These are phyloP conservation scores for Cydia strobilella DNA, from an alignment of 1,140 invertebrate species.

Conservation along the genomic window DNA sequence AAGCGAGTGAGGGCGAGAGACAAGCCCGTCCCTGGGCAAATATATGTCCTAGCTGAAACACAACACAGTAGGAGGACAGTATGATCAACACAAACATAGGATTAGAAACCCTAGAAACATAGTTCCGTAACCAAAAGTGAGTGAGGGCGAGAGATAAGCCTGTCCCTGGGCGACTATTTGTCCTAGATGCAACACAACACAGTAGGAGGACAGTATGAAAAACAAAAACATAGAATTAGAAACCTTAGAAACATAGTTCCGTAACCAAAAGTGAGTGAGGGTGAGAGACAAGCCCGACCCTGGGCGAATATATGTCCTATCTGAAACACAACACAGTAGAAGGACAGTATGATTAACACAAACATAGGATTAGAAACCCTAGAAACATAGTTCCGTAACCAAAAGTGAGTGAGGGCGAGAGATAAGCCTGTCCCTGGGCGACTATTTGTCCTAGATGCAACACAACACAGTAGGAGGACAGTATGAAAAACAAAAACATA, in stretches of 20 bases:
- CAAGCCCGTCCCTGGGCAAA: neutral
- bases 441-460: neutral
- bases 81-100: neutral
- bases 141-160: neutral
- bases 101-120: too few species aligned
- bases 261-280: neutral
- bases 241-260: too few species aligned
- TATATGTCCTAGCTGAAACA: neutral
- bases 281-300: neutral
- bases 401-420: conserved; percentile 13
- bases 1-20: neutral
- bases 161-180: conserved; percentile 7
- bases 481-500: neutral
- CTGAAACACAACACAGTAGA: neutral
- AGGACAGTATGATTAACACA: neutral
- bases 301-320: neutral
- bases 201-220: neutral
- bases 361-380: too few species aligned
- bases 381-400: neutral
- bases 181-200: neutral
- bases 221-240: neutral
- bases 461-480: neutral
- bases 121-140: conserved; percentile 7
- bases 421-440: neutral
- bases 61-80: neutral